Percentiles rank a stretch among this genome's conserved stretches.
Evolutionary conservation across 2,113 vertebrate species (phyloP).

Genomic region (Leuciscus idus): DNA sequence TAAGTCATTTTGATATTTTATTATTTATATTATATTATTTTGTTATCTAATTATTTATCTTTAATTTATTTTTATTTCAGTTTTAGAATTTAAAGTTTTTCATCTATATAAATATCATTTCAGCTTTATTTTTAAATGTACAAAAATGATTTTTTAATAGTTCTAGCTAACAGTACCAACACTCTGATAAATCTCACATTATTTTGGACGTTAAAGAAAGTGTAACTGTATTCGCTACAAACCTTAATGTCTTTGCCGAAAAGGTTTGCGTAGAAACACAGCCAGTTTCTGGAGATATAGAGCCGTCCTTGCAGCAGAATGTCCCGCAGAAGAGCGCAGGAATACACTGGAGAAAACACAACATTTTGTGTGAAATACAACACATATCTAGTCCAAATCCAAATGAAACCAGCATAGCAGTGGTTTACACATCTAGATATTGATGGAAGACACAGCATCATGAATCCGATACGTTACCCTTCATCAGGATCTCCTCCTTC

Average conservation of each 20-base stretch:
- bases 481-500: constrained; percentile 91
- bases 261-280: constrained; percentile 96
- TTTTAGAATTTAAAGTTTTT: no score
- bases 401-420: neutral
- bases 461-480: constrained; percentile 77
- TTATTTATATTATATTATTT: no score
- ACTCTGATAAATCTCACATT: neutral
- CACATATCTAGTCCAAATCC: neutral
- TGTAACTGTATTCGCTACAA: constrained; percentile 12
- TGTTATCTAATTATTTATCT: no score
- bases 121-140: no score
- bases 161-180: neutral
- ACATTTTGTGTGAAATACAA: neutral
- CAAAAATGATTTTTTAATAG: neutral
- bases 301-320: constrained; percentile 94
- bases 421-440: no score
- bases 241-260: constrained; percentile 98
- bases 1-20: no score
- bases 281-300: constrained; percentile 96
- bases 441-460: neutral
- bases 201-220: neutral
- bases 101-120: no score
- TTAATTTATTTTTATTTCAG: no score
- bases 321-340: constrained; percentile 93
- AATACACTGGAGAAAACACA: constrained; percentile 81